Evolutionary conservation across 2,797 vertebrate genomes (phyloP).

Genomic region (Allobates femoralis): DNA sequence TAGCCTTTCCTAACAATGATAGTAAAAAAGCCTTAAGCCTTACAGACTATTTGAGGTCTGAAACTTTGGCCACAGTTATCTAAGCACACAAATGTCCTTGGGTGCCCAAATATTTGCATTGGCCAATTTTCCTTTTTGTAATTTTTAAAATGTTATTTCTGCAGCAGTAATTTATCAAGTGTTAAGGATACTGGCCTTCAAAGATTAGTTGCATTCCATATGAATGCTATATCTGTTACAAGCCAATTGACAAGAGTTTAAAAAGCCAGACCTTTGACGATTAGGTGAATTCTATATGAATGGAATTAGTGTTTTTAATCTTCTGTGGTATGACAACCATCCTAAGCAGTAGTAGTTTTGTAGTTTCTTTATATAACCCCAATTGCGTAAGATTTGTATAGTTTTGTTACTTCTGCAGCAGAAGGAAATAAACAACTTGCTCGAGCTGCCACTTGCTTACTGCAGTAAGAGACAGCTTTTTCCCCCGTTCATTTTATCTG

Average conservation of each 20-base stretch:
- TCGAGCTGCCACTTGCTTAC: conserved; percentile 40
- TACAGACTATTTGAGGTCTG: too few species aligned
- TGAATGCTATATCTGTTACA: not conserved
- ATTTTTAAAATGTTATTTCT: too few species aligned
- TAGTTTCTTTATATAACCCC: conserved; percentile 21
- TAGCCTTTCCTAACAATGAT: too few species aligned
- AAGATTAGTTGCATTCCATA: too few species aligned
- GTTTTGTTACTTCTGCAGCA: not conserved
- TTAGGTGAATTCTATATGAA: not conserved
- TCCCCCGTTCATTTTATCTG: conserved; percentile 47
- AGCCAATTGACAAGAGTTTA: not conserved
- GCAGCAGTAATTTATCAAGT: too few species aligned
- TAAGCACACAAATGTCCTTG: too few species aligned
- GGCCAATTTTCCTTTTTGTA: too few species aligned
- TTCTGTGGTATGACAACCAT: not conserved
- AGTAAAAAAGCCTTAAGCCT: too few species aligned
- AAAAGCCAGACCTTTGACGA: not conserved
- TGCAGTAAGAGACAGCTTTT: conserved; percentile 48
- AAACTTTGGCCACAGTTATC: too few species aligned
- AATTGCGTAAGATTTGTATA: not conserved
- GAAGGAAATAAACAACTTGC: conserved; percentile 27
- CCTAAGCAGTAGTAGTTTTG: not conserved
- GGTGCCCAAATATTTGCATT: too few species aligned
- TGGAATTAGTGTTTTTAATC: not conserved
- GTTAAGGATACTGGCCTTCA: too few species aligned